Conservation (phyloP, 2,888 invertebrate genomes). For the Lordiphosa andalusiaca region DNA sequence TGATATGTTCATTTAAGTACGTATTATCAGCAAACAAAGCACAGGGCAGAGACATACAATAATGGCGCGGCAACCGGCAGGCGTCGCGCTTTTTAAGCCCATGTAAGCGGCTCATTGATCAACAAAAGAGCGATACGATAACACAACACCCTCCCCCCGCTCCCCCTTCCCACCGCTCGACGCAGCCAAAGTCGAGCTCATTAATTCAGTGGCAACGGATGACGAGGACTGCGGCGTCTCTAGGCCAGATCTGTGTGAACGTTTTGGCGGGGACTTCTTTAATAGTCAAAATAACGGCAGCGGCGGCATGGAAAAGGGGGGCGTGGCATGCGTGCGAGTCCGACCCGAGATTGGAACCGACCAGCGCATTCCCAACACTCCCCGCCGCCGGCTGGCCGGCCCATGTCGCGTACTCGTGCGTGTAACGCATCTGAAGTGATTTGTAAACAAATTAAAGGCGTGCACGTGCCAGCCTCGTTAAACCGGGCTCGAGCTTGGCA, state of each 20-base stretch:
- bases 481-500: slow-evolving; percentile 53
- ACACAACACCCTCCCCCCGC: slow-evolving; percentile 17
- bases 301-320: slow-evolving; percentile 14
- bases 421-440: slow-evolving; percentile 80
- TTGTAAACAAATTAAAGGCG: slow-evolving; percentile 81
- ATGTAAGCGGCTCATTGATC: slow-evolving; percentile 58
- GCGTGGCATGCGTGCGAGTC: slow-evolving; percentile 57
- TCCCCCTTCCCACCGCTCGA: too few species aligned
- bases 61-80: background rate
- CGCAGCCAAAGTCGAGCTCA: slow-evolving; percentile 39
- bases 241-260: slow-evolving; percentile 23
- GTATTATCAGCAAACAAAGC: background rate
- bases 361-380: slow-evolving; percentile 1
- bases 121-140: slow-evolving; percentile 36
- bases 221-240: slow-evolving; percentile 5
- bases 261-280: slow-evolving; percentile 50
- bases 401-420: slow-evolving; percentile 70
- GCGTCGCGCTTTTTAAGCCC: slow-evolving; percentile 26
- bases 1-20: slow-evolving; percentile 6
- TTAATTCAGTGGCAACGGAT: slow-evolving; percentile 54
- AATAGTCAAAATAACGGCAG: slow-evolving; percentile 45
- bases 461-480: slow-evolving; percentile 80
- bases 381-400: background rate
- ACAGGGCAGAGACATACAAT: slow-evolving; percentile 1
- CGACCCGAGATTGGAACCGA: background rate